Evolutionary conservation across 2,888 invertebrate genomes (phyloP).

Genomic region (Lamellibrachia columna): DNA sequence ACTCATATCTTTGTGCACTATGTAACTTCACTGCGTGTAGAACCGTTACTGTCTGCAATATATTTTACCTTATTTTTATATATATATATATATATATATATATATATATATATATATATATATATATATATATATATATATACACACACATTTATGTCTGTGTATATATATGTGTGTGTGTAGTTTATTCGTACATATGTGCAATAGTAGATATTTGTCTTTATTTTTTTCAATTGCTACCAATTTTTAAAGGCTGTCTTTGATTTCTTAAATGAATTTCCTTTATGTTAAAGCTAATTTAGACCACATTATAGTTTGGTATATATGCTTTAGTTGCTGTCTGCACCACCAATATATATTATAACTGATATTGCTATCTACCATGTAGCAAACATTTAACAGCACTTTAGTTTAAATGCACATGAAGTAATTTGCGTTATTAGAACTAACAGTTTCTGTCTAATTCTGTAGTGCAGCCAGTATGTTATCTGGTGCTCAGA

Average conservation of each 20-base stretch:
- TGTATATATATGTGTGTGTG: no score
- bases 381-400: background rate
- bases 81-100: no score
- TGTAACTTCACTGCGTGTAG: background rate
- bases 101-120: no score
- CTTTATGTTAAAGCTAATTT: background rate
- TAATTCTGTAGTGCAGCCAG: background rate
- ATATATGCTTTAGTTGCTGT: background rate
- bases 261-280: background rate
- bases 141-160: no score
- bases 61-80: background rate
- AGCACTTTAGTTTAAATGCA: background rate
- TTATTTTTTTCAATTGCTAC: background rate
- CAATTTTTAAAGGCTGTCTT: background rate
- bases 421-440: background rate
- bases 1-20: background rate
- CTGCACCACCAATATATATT: background rate
- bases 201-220: background rate
- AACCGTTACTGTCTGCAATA: background rate
- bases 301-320: background rate
- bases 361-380: background rate
- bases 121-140: background rate
- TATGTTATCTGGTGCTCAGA: background rate
- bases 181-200: background rate
- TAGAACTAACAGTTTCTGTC: background rate